A percentile compares a stretch with the other conserved stretches of the same genome.
phyloP scores from a whole-genome alignment of 2,888 invertebrate genomes.

The Hydriomena furcata region DNA sequence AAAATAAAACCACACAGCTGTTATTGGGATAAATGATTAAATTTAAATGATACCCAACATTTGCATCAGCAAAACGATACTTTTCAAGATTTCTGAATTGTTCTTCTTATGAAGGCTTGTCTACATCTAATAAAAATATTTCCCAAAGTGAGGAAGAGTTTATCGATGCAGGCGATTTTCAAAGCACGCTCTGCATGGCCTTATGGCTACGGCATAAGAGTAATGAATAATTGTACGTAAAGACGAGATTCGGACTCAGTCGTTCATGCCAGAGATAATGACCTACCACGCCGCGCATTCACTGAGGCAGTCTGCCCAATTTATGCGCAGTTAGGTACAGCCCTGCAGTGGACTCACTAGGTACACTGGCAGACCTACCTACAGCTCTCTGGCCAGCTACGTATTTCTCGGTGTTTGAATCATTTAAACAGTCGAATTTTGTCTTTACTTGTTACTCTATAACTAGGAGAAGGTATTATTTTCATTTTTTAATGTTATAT shows the following conservation, averaged over 20 bases:
- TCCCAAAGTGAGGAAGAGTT: conserved; percentile 6
- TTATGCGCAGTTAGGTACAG: conserved; percentile 18
- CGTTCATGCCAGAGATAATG: conserved; percentile 23
- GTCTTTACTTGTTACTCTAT: conserved; percentile 23
- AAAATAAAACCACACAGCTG: too few species aligned
- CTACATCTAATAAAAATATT: conserved; percentile 7
- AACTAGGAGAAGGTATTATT: conserved; percentile 1
- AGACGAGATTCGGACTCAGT: conserved; percentile 23
- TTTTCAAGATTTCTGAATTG: conserved; percentile 13
- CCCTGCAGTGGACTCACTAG: not conserved
- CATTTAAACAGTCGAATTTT: conserved; percentile 3
- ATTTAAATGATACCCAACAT: too few species aligned
- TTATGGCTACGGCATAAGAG: conserved; percentile 26
- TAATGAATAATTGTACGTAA: conserved; percentile 24
- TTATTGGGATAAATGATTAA: too few species aligned
- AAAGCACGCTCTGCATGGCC: conserved; percentile 18
- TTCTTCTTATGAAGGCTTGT: conserved; percentile 1
- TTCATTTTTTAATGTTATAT: not conserved
- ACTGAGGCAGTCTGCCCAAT: conserved; percentile 18
- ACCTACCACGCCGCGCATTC: conserved; percentile 20
- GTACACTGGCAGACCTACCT: not conserved
- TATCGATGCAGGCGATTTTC: conserved; percentile 15
- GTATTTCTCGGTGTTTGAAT: conserved; percentile 15
- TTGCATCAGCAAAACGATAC: conserved; percentile 3
- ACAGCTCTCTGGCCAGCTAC: conserved; percentile 2